Evolutionary conservation across 1,140 invertebrate genomes (phyloP).

Genomic region (Himalopsyche phryganea): DNA sequence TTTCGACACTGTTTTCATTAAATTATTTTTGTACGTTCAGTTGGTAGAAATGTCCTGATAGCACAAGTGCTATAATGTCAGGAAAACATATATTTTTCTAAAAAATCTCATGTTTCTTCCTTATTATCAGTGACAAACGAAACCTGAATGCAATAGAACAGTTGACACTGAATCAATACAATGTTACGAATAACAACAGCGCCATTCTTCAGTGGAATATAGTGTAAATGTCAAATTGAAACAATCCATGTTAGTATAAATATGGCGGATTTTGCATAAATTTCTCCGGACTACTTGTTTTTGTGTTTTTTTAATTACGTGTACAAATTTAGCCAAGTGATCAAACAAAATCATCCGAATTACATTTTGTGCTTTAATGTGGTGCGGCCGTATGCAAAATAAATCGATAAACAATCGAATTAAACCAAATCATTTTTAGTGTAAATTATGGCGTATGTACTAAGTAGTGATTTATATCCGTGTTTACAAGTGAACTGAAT

Average conservation of each 20-base stretch:
- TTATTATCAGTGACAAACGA: not conserved
- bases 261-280: conserved; percentile 2
- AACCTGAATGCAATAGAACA: not conserved
- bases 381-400: not conserved
- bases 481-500: not conserved
- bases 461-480: not conserved
- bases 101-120: conserved; percentile 1
- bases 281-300: not conserved
- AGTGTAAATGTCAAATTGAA: not conserved
- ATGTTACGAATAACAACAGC: too few species aligned
- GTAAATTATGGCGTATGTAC: not conserved
- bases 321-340: not conserved
- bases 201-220: not conserved
- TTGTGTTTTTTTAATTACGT: too few species aligned
- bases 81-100: not conserved
- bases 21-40: not conserved
- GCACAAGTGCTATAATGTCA: not conserved
- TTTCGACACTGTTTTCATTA: not conserved
- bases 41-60: not conserved
- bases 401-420: not conserved
- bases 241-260: not conserved
- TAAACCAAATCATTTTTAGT: not conserved
- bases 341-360: not conserved
- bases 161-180: not conserved
- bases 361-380: not conserved